These are phyloP conservation scores for Caenorhabditis sp. DNA, from an alignment of 2,888 invertebrate species.

Conservation along the genomic window DNA sequence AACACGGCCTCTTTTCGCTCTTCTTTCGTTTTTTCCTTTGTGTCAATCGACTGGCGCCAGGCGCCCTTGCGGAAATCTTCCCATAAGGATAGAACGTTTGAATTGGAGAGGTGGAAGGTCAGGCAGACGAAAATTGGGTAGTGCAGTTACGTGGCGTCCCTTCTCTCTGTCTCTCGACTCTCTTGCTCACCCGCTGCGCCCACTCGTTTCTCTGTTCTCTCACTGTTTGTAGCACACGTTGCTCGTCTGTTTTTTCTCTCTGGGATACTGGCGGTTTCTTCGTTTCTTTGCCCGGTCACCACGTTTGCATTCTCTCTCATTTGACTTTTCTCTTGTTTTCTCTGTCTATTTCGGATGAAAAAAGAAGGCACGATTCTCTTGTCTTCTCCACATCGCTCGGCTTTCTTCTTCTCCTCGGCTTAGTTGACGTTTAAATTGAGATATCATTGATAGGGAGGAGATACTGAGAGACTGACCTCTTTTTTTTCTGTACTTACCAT, in stretches of 20 bases:
- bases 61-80: neutral
- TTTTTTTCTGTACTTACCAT: neutral
- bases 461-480: neutral
- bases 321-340: neutral
- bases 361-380: slow-evolving; percentile 10
- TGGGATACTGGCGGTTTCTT: slow-evolving; percentile 7
- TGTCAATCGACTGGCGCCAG: slow-evolving; percentile 10
- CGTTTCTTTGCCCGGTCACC: slow-evolving; percentile 9
- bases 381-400: neutral
- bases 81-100: neutral
- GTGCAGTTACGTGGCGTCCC: slow-evolving; percentile 2
- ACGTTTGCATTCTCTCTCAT: slow-evolving; percentile 1
- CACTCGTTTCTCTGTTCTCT: slow-evolving; percentile 1
- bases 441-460: neutral
- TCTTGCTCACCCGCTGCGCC: neutral
- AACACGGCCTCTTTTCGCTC: slow-evolving; percentile 9
- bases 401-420: neutral
- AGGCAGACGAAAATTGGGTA: neutral
- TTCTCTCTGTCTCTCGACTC: neutral
- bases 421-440: neutral
- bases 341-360: slow-evolving; percentile 1
- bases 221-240: slow-evolving; percentile 6
- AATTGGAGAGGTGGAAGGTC: neutral
- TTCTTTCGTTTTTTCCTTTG: neutral
- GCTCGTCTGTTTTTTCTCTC: slow-evolving; percentile 7